Percentiles rank a stretch among this genome's conserved stretches.
Evolutionary conservation across 2,888 invertebrate genomes (phyloP).

Genomic region (Ephialtes manifestator): DNA sequence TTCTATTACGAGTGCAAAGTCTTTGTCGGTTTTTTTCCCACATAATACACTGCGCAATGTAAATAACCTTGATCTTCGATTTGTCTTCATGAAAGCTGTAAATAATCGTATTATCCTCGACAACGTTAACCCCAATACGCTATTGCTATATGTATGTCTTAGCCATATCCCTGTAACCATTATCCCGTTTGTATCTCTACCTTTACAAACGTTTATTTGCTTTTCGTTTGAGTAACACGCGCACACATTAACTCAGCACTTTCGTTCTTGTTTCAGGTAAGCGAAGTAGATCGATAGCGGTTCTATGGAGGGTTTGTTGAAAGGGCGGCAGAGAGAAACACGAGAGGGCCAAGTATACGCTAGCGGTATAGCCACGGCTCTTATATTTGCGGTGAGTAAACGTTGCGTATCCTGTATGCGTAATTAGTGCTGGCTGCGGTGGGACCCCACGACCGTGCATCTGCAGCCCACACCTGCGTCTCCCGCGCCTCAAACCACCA

Average conservation of each 20-base stretch:
- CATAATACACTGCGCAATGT: neutral
- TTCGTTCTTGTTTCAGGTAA: constrained; percentile 83
- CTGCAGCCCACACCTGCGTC: constrained; percentile 33
- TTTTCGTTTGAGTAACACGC: constrained; percentile 56
- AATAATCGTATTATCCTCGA: constrained; percentile 6
- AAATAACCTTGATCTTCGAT: constrained; percentile 19
- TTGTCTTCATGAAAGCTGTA: neutral
- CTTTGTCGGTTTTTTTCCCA: neutral
- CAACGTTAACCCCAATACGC: constrained; percentile 10
- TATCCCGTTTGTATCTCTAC: neutral
- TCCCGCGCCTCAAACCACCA: constrained; percentile 1
- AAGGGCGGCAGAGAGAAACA: constrained; percentile 20
- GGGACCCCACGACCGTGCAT: constrained; percentile 72
- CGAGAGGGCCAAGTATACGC: constrained; percentile 44
- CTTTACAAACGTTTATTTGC: constrained; percentile 61
- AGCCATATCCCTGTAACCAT: neutral
- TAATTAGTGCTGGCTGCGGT: constrained; percentile 78
- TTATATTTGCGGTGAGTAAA: constrained; percentile 82
- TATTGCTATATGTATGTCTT: neutral
- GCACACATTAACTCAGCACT: constrained; percentile 71
- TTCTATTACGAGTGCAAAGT: neutral
- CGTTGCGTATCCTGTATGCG: constrained; percentile 80
- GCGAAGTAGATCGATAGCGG: constrained; percentile 71
- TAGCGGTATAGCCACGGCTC: constrained; percentile 62
- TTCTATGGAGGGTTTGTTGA: constrained; percentile 27